Base-by-base conservation (phyloP, 1,140 invertebrate species). In the Drosophila pachea region DNA sequence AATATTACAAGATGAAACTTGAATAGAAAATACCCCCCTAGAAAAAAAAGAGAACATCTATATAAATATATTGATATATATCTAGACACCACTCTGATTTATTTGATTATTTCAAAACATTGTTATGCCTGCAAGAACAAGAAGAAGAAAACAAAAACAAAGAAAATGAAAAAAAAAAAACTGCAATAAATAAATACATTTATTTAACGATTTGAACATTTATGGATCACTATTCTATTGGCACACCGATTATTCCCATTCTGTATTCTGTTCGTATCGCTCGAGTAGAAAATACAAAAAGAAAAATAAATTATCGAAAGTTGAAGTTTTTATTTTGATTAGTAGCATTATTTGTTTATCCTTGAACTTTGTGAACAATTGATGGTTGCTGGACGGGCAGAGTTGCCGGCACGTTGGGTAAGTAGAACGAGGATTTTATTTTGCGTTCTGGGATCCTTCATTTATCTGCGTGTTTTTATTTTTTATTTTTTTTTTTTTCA, bases 161-260 rank as follows among this genome's bases (percentile, higher is more conserved):
- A 36, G 8, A 14, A 43, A 43, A 16, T 2, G n/a, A 43, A 42
- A n/a, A 32, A 55, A 36, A 33, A 50, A 65, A 70, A 53, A 53
- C 11, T 70, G 73, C 77, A 81, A 82, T 74, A 74, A 83, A 82
- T 67, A 68, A 71, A 63, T 14, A 54, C 48, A 61, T 70, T 74
- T 62, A 43, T 64, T 63, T 68, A 72, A 72, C 63, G 61, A 75
- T 66, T 56, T 55, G n/a, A 32, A 55, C n/a, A 43, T 42, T 48
- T 54, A 40, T 64, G 49, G 53, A 54, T 56, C 69, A 72, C 74
- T 32, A 68, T 45, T 73, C 35, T 31, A 68, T 45, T 69, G 73
- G 73, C 68, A 65, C 77, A 49, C 8, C 59, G 67, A 63, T 64
- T 22, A 22, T 22, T 22, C 22, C 22, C 22, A 3, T 22, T 22